Evolutionary conservation across 2,113 vertebrate species (phyloP).

Genomic region (Chaetorhynchus papuensis): DNA sequence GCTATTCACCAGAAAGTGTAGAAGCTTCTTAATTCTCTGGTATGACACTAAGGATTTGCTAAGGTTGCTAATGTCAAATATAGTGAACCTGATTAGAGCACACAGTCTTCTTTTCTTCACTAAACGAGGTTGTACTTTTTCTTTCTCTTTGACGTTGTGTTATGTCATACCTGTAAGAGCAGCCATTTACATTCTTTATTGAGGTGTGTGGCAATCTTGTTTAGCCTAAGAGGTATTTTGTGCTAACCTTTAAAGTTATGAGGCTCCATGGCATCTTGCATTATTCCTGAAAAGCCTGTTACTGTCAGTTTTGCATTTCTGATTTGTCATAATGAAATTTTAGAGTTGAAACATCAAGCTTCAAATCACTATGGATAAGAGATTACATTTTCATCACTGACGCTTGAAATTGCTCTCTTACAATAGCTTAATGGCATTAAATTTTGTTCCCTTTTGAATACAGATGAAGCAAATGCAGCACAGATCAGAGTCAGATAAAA

Average conservation of each 20-base stretch:
- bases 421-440: not conserved
- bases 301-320: not conserved
- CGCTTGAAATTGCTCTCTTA: not conserved
- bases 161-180: not conserved
- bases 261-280: not conserved
- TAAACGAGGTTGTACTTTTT: not conserved
- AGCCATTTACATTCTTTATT: not conserved
- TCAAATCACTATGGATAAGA: accelerated
- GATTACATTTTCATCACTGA: not conserved
- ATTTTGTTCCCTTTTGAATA: not conserved
- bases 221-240: not conserved
- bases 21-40: not conserved
- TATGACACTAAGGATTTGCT: not conserved
- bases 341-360: not conserved
- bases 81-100: not conserved
- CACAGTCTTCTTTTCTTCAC: not conserved
- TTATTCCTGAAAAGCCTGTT: not conserved
- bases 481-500: not conserved
- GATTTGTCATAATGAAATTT: not conserved
- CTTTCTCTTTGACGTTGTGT: not conserved
- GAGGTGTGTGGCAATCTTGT: not conserved
- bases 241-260: not conserved
- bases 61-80: not conserved
- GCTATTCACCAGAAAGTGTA: not conserved
- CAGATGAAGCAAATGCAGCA: not conserved